Percentiles rank a stretch among this genome's conserved stretches.
Conservation (phyloP, 2,113 vertebrate species). For the Phalacrocorax pelagicus region DNA sequence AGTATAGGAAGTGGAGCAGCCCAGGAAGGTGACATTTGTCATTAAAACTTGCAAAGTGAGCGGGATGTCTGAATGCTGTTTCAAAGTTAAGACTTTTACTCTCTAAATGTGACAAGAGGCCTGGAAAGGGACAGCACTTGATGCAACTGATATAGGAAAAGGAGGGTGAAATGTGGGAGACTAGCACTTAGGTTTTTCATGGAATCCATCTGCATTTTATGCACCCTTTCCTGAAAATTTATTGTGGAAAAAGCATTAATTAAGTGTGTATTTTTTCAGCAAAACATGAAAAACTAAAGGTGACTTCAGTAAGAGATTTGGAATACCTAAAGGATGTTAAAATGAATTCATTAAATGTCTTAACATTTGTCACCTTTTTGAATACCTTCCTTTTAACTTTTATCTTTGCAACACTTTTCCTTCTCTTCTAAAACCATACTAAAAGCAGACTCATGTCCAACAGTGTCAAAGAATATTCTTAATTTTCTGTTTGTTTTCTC, state of each 20-base stretch:
- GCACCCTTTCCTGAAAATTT: not conserved
- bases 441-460: not conserved
- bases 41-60: not conserved
- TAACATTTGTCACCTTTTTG: not conserved
- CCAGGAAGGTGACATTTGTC: not conserved
- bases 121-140: not conserved
- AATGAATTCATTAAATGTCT: not conserved
- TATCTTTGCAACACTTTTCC: not conserved
- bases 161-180: not conserved
- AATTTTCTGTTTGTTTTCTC: not conserved
- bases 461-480: not conserved
- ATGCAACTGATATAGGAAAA: not conserved
- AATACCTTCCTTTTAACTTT: not conserved
- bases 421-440: not conserved
- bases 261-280: not conserved
- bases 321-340: not conserved
- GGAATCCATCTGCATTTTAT: not conserved
- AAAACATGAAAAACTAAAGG: not conserved
- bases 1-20: not conserved
- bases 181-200: not conserved
- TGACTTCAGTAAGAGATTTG: not conserved
- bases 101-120: not conserved
- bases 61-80: not conserved
- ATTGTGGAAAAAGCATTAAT: not conserved
- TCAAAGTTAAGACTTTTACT: not conserved